Evolutionary conservation across 1,140 invertebrate species (phyloP).

Genomic region (Diprion similis): DNA sequence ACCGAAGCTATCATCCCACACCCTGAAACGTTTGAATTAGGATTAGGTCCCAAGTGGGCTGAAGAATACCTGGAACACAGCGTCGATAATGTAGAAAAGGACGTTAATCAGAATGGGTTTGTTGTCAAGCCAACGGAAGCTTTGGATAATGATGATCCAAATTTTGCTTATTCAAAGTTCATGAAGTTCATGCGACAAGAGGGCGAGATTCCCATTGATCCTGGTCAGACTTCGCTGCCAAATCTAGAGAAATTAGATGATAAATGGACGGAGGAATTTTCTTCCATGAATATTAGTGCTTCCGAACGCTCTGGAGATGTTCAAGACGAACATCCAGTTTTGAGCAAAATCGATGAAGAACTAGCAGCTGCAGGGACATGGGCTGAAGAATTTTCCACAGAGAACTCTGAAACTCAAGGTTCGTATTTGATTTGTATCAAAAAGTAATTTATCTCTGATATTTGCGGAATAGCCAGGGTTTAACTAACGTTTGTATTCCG

Average conservation of each 20-base stretch:
- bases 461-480: too few relatives aligned
- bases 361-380: conserved; percentile 43
- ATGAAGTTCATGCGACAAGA: conserved; percentile 87
- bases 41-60: conserved; percentile 65
- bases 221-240: conserved; percentile 44
- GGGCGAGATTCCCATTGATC: conserved; percentile 66
- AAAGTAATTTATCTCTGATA: too few relatives aligned
- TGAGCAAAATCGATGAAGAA: conserved; percentile 46
- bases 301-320: conserved; percentile 41
- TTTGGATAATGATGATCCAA: conserved; percentile 70
- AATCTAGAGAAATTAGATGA: conserved; percentile 52
- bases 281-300: conserved; percentile 35
- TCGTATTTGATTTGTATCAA: conserved; percentile 7
- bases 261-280: conserved; percentile 67
- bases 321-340: conserved; percentile 41
- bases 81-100: conserved; percentile 43
- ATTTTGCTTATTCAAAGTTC: conserved; percentile 80
- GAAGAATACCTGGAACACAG: conserved; percentile 67
- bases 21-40: conserved; percentile 54
- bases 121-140: conserved; percentile 66
- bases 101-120: conserved; percentile 46
- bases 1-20: conserved; percentile 15
- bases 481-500: conserved; percentile 2
- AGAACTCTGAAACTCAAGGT: conserved; percentile 35
- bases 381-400: conserved; percentile 51